These are phyloP conservation scores for Macquaria ambigua DNA, from an alignment of 2,113 vertebrate species.

Conservation along the genomic window DNA sequence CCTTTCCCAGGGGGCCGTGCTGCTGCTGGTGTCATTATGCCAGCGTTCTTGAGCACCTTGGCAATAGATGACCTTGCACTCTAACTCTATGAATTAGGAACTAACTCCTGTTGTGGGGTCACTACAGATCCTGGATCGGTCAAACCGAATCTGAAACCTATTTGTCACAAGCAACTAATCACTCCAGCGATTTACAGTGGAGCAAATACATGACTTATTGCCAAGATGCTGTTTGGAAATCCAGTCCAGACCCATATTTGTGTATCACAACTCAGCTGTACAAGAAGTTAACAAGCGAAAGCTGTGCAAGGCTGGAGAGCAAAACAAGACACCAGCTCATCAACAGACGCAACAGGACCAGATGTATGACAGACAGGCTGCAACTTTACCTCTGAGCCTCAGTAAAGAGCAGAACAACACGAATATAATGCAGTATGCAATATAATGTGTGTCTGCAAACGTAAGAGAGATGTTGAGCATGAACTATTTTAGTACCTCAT, in stretches of 20 bases:
- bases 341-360: not conserved
- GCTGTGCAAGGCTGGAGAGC: constrained; percentile 8
- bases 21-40: constrained; percentile 26
- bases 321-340: constrained; percentile 14
- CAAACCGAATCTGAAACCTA: constrained; percentile 29
- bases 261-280: constrained; percentile 13
- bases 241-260: constrained; percentile 26
- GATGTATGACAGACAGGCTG: not conserved
- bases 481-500: not conserved
- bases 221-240: constrained; percentile 44
- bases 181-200: constrained; percentile 15
- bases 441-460: not conserved
- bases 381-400: not conserved
- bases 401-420: not conserved
- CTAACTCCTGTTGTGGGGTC: constrained; percentile 27
- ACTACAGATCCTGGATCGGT: constrained; percentile 28
- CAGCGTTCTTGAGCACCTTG: not conserved
- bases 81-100: too few relatives aligned
- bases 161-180: constrained; percentile 27
- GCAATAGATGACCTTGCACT: constrained; percentile 20
- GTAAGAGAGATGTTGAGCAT: not conserved
- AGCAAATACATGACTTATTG: constrained; percentile 23
- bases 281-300: constrained; percentile 38
- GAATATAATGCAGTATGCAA: not conserved
- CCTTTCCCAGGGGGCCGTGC: not conserved